These are phyloP conservation scores for Xenops minutus DNA, from an alignment of 2,797 vertebrate species.

Conservation along the genomic window DNA sequence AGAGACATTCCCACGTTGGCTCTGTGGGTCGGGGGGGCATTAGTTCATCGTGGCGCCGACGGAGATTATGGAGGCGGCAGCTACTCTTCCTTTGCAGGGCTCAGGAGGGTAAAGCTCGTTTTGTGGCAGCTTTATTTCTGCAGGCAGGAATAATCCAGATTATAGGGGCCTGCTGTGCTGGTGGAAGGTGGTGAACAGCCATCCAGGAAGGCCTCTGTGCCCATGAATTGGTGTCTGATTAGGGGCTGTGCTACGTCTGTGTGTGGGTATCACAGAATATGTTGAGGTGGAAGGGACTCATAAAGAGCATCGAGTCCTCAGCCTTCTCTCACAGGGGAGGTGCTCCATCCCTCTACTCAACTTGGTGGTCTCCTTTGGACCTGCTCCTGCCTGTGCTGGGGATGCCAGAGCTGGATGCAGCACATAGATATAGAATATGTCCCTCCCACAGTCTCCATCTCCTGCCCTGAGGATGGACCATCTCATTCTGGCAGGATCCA, in stretches of 20 bases:
- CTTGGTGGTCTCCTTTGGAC: not conserved
- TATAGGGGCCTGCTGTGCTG: not conserved
- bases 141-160: slow-evolving; percentile 36
- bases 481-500: not conserved
- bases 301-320: not conserved
- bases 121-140: not conserved
- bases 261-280: not conserved
- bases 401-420: not conserved
- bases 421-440: rapidly evolving
- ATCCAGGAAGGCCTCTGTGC: not conserved
- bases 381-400: not conserved
- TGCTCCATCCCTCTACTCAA: not conserved
- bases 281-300: not conserved
- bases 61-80: not conserved
- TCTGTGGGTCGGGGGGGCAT: rapidly evolving
- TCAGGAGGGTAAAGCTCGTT: not conserved
- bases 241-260: not conserved
- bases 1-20: not conserved
- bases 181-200: not conserved
- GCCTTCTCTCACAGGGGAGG: not conserved
- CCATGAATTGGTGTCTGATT: not conserved
- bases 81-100: not conserved
- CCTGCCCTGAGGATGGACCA: not conserved
- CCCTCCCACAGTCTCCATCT: rapidly evolving
- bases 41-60: rapidly evolving